phyloP scores from a whole-genome alignment of 2,797 vertebrate species.

The Danio choprae region DNA sequence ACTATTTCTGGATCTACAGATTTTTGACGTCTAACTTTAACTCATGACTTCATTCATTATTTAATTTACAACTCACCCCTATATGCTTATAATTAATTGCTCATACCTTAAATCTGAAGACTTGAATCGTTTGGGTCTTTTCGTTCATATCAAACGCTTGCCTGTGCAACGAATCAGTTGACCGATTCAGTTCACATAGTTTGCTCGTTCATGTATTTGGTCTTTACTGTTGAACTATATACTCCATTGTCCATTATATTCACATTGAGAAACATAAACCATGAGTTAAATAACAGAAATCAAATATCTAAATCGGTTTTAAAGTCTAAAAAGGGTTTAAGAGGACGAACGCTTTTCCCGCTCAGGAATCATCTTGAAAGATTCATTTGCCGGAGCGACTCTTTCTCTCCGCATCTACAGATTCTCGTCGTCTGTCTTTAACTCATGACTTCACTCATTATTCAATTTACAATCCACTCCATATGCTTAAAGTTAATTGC shows the following conservation, averaged over 20 bases:
- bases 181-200: neutral
- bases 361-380: constrained; percentile 32
- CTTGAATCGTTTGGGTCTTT: neutral
- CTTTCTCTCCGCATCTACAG: neutral
- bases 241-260: neutral
- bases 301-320: neutral
- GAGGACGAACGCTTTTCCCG: neutral
- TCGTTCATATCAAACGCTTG: neutral
- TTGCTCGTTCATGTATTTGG: neutral
- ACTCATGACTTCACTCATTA: neutral
- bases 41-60: neutral
- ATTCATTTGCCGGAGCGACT: neutral
- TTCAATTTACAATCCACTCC: neutral
- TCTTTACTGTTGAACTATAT: neutral
- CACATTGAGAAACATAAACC: neutral
- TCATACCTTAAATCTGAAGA: neutral
- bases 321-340: constrained; percentile 20
- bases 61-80: neutral
- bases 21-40: neutral
- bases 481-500: too few relatives aligned
- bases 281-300: neutral
- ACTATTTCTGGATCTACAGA: neutral
- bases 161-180: neutral
- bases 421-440: neutral
- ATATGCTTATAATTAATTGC: neutral